phyloP scores from a whole-genome alignment of 1,140 invertebrate species.

The Trachelipus rathkii region DNA sequence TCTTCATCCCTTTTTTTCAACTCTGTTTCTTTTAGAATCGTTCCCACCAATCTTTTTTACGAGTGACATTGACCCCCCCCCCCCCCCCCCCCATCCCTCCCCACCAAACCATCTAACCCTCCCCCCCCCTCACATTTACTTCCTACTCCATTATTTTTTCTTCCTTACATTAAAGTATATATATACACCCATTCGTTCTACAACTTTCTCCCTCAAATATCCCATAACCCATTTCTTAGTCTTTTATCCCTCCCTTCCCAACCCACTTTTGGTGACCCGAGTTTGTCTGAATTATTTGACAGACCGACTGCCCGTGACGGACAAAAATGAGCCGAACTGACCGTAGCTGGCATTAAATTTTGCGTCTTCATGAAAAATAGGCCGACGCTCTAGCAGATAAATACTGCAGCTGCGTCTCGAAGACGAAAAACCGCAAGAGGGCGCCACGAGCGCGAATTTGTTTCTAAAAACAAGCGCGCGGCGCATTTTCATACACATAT shows the following conservation, averaged over 20 bases:
- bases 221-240: constrained; percentile 1
- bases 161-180: too few relatives aligned
- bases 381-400: not conserved
- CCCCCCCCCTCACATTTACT: not conserved
- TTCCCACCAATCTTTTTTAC: constrained; percentile 5
- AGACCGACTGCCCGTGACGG: constrained; percentile 5
- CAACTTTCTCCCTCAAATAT: not conserved
- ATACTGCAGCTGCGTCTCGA: not conserved
- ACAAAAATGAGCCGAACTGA: constrained; percentile 12
- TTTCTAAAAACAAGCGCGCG: not conserved
- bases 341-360: not conserved
- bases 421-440: not conserved
- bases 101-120: not conserved
- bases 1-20: not conserved
- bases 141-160: not conserved
- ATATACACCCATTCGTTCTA: not conserved
- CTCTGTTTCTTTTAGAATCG: not conserved
- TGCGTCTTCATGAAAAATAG: constrained; percentile 10
- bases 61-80: not conserved
- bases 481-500: not conserved
- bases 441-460: not conserved
- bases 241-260: not conserved
- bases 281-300: constrained; percentile 7
- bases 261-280: constrained; percentile 4
- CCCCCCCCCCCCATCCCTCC: not conserved